Percentiles rank a stretch among this genome's conserved stretches.
These are phyloP conservation scores for Phyllopteryx taeniolatus DNA, from an alignment of 2,113 vertebrate genomes.

Conservation along the genomic window DNA sequence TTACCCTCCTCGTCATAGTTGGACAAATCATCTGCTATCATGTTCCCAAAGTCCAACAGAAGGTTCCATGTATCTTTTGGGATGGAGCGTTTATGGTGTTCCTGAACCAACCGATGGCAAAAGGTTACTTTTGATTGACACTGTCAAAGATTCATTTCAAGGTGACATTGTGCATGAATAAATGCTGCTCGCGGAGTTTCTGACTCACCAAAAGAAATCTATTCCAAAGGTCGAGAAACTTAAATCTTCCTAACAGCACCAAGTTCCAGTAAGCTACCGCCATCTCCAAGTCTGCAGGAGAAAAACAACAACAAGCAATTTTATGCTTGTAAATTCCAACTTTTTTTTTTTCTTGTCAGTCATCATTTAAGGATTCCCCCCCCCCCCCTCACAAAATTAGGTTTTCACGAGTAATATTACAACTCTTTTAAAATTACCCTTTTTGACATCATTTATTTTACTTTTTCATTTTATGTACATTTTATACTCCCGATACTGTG, in stretches of 20 bases:
- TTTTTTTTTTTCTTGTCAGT: too few relatives aligned
- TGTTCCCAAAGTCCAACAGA: slow-evolving; percentile 92
- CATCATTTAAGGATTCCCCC: too few relatives aligned
- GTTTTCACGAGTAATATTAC: too few relatives aligned
- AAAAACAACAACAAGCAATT: background rate
- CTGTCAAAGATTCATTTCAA: background rate
- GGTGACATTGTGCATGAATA: background rate
- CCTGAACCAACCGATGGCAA: slow-evolving; percentile 60
- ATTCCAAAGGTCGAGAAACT: slow-evolving; percentile 98
- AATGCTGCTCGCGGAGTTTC: background rate
- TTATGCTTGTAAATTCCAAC: too few relatives aligned
- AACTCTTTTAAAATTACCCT: too few relatives aligned
- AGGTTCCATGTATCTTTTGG: slow-evolving; percentile 97
- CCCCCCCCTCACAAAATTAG: too few relatives aligned
- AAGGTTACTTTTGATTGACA: background rate
- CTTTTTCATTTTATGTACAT: too few relatives aligned
- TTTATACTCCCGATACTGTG: too few relatives aligned
- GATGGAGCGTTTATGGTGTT: slow-evolving; percentile 95
- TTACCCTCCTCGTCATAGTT: slow-evolving; percentile 96
- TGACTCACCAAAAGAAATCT: slow-evolving; percentile 91
- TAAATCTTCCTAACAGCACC: slow-evolving; percentile 91
- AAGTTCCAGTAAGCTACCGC: slow-evolving; percentile 96
- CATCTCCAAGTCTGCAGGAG: slow-evolving; percentile 90
- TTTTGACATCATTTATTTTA: too few relatives aligned
- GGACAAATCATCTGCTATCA: slow-evolving; percentile 96